Base-by-base conservation (phyloP, 2,113 vertebrate genomes). In the Haemorhous mexicanus region DNA sequence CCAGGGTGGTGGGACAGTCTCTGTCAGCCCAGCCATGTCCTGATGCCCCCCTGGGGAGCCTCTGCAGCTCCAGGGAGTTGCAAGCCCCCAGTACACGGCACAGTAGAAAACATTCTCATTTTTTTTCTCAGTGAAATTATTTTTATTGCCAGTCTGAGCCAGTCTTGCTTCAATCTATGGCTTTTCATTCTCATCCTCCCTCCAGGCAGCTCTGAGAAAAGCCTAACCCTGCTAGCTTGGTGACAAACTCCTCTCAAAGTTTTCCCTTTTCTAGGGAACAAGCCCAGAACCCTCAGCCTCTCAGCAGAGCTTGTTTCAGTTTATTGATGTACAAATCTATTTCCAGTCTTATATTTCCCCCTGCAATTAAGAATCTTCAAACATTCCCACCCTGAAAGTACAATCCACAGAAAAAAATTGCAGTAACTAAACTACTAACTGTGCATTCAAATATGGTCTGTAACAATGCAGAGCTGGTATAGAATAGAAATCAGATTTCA, bases 31-130 rank as follows among this genome's bases (percentile, higher is more conserved):
- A 23, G 30, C 20, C 2, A 0, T 21, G 21, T 70, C 30, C 46
- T 80, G 24, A 12, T 75, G 14, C 1, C 3, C 3, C 6, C 6
- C 8, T 17, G 5, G 23, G 32, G 10, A 82, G 3, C 8, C 39
- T 33, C 80, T 35, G 14, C 26, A n/a, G 6, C 39, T 70, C 23
- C 20, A 44, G 11, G n/a, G 27, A 43, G 6, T 10, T 7, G 1
- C 35, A 1, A 5, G 13, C 4, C 16, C 28, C 6, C 35, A n/a
- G 15, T 6, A n/a, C 10, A 13, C 4, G 4, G 43, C 22, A 35
- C 2, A 46, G 22, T 27, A 49, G 18, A 82, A 82, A 74, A 37
- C 12, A 69, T 20, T 43, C 22, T 44, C 2, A 0, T 0, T 28
- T 46, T 52, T 50, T 69, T 64, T 28, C 30, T 74, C 28, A 30